phyloP scores from a whole-genome alignment of 2,888 invertebrate species.

The Panzeria rudis region DNA sequence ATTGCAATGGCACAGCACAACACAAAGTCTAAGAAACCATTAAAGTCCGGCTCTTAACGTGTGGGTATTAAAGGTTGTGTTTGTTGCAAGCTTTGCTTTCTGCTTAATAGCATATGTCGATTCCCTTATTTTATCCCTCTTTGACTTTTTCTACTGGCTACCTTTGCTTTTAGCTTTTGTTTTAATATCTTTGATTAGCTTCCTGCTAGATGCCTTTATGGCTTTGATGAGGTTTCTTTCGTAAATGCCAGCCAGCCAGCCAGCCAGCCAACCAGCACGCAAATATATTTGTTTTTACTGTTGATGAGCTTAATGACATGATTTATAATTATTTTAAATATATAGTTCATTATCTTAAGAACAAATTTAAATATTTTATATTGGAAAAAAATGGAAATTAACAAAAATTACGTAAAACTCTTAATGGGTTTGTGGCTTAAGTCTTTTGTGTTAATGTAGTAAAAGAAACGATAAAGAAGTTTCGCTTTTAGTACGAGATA shows the following conservation, averaged over 20 bases:
- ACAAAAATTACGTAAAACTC: conserved; percentile 10
- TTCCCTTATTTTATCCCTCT: conserved; percentile 15
- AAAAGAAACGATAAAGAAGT: background rate
- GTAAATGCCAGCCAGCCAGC: conserved; percentile 44
- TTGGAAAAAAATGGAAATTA: conserved; percentile 28
- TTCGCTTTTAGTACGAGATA: background rate
- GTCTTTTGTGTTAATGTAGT: conserved; percentile 40
- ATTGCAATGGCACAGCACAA: background rate
- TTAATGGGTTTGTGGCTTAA: conserved; percentile 22
- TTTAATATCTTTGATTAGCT: conserved; percentile 66
- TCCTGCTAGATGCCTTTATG: conserved; percentile 52
- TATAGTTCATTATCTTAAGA: conserved; percentile 26
- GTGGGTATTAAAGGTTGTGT: conserved; percentile 66
- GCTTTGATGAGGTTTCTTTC: conserved; percentile 28
- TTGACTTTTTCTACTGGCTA: background rate
- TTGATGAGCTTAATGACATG: conserved; percentile 68
- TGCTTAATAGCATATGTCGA: conserved; percentile 62
- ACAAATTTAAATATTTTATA: conserved; percentile 38
- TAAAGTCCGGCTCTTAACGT: conserved; percentile 54
- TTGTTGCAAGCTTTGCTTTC: conserved; percentile 33
- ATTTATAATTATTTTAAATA: conserved; percentile 63
- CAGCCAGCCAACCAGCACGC: conserved; percentile 49
- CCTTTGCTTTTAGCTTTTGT: conserved; percentile 41
- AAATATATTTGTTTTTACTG: conserved; percentile 56
- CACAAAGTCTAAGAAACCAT: conserved; percentile 22